Conservation (phyloP, 2,888 invertebrate genomes). For the Antheraea yamamai region DNA sequence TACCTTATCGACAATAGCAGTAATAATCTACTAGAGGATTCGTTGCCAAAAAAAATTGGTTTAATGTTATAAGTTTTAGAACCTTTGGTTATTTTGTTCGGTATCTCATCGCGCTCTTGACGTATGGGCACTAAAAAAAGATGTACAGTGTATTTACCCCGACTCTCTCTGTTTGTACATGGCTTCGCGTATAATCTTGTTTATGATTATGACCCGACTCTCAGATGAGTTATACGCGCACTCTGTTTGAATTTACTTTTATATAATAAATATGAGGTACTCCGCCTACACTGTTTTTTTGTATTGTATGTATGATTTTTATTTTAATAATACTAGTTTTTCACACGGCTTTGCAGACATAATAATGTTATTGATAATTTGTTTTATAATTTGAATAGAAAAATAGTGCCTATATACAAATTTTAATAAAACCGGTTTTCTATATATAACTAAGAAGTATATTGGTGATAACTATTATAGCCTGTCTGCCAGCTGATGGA, state of each 20-base stretch:
- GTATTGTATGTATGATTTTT: not conserved
- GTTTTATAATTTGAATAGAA: too few relatives aligned
- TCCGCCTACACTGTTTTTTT: not conserved
- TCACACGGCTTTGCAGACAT: too few relatives aligned
- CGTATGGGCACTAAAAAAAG: not conserved
- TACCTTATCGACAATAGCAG: too few relatives aligned
- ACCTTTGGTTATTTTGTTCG: not conserved
- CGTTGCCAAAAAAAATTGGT: not conserved
- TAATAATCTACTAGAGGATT: not conserved
- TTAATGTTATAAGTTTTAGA: not conserved
- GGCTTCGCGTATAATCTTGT: not conserved
- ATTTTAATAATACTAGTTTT: not conserved
- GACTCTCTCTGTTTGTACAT: not conserved
- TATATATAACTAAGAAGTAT: too few relatives aligned
- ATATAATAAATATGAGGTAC: not conserved
- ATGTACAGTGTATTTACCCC: not conserved
- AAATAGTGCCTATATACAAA: too few relatives aligned
- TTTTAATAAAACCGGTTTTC: too few relatives aligned
- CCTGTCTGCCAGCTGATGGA: too few relatives aligned
- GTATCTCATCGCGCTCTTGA: not conserved
- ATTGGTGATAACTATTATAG: too few relatives aligned
- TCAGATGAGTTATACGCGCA: not conserved
- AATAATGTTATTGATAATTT: too few relatives aligned
- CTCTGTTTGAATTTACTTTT: not conserved
- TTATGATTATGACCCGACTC: constrained; percentile 1